Conservation (phyloP, 2,113 vertebrate species). For the Antechinus flavipes region DNA sequence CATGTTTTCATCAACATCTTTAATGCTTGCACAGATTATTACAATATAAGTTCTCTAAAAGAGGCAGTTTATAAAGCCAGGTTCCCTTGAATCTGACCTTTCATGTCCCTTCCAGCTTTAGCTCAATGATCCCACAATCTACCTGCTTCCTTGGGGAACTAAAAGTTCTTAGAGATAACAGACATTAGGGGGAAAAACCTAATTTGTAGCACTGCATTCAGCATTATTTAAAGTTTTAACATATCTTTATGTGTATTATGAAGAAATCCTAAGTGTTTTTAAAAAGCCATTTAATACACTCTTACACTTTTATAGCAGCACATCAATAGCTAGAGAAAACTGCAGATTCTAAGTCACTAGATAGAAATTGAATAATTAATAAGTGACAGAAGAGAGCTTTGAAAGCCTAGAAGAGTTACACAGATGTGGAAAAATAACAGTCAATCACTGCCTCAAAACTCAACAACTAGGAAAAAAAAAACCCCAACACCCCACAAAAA, state of each 20-base stretch:
- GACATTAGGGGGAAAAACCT: not conserved
- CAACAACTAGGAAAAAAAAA: not conserved
- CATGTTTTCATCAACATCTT: not conserved
- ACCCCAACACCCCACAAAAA: not conserved
- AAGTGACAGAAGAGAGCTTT: slow-evolving; percentile 36
- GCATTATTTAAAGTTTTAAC: slow-evolving; percentile 12
- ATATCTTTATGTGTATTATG: not conserved
- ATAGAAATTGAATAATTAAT: slow-evolving; percentile 64
- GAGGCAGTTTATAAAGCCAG: not conserved
- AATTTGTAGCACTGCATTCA: not conserved
- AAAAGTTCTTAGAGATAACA: not conserved
- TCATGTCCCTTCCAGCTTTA: not conserved
- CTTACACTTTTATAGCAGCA: slow-evolving; percentile 47
- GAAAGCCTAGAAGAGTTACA: slow-evolving; percentile 46
- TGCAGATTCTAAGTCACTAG: slow-evolving; percentile 40
- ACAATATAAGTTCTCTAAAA: not conserved
- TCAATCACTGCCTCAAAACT: slow-evolving; percentile 13
- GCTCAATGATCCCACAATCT: not conserved
- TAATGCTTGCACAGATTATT: not conserved
- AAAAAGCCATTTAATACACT: slow-evolving; percentile 63
- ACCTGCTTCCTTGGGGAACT: not conserved
- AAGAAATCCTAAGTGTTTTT: slow-evolving; percentile 55
- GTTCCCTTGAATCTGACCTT: not conserved
- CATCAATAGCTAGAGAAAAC: slow-evolving; percentile 62
- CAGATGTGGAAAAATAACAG: slow-evolving; percentile 35